phyloP scores from a whole-genome alignment of 2,888 invertebrate species.

The Andrena minutula region DNA sequence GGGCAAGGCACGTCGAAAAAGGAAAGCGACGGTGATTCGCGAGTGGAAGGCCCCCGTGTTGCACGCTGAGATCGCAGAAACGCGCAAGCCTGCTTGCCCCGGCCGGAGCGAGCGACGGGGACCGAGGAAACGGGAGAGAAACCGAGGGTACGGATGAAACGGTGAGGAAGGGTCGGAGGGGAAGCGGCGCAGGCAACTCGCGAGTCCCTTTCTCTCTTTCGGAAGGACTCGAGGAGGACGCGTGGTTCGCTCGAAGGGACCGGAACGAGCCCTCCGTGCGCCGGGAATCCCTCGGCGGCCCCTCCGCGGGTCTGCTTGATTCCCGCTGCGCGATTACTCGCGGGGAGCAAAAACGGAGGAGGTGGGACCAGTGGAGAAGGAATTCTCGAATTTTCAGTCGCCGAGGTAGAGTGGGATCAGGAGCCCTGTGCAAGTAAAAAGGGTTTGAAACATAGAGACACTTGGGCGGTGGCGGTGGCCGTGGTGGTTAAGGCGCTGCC shows the following conservation, averaged over 20 bases:
- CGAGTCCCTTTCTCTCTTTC: constrained; percentile 8
- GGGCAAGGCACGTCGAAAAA: constrained; percentile 65
- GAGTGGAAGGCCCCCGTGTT: constrained; percentile 76
- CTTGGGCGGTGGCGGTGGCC: too few species aligned
- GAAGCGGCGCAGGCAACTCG: constrained; percentile 41
- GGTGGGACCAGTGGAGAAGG: background rate
- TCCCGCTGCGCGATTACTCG: background rate
- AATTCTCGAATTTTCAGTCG: too few species aligned
- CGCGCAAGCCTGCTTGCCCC: constrained; percentile 53
- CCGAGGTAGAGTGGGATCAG: too few species aligned
- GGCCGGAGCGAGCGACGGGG: constrained; percentile 30
- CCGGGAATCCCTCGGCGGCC: constrained; percentile 12
- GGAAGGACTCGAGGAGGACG: constrained; percentile 29
- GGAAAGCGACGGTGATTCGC: constrained; percentile 70
- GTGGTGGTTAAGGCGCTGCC: too few species aligned
- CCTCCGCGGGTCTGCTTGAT: constrained; percentile 1
- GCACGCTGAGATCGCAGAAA: constrained; percentile 65
- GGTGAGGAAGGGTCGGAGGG: constrained; percentile 36
- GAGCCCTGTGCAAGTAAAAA: too few species aligned
- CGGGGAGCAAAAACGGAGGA: background rate
- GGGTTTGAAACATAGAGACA: too few species aligned
- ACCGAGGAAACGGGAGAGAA: constrained; percentile 35
- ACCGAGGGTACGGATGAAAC: constrained; percentile 25
- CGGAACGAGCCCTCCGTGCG: constrained; percentile 28
- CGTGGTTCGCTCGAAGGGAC: constrained; percentile 28